Conservation (phyloP, 2,113 vertebrate species). For the Nettapus auritus region DNA sequence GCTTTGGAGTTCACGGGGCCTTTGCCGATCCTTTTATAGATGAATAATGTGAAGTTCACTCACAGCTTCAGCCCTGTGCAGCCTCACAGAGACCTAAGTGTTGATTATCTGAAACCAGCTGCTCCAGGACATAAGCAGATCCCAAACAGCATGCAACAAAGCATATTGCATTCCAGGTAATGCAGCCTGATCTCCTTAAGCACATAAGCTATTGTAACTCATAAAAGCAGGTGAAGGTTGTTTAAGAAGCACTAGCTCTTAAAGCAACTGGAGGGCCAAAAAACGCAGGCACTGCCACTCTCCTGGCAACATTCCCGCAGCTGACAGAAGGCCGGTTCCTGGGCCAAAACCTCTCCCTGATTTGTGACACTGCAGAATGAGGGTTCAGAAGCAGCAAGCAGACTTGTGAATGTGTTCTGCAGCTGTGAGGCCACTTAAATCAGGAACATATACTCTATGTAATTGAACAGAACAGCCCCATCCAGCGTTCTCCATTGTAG, state of each 20-base stretch:
- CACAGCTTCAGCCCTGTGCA: slow-evolving; percentile 11
- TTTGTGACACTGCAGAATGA: background rate
- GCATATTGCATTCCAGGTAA: slow-evolving; percentile 24
- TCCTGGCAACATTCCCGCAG: background rate
- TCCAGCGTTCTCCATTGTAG: background rate
- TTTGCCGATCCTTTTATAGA: slow-evolving; percentile 77
- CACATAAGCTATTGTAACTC: slow-evolving; percentile 18
- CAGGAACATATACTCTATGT: background rate
- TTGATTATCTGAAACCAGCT: slow-evolving; percentile 39
- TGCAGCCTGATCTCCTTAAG: slow-evolving; percentile 6
- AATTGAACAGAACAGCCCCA: background rate
- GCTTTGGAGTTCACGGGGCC: slow-evolving; percentile 60
- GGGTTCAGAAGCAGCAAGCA: background rate
- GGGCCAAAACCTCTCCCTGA: background rate
- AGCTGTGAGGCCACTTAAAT: background rate
- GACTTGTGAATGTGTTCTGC: background rate
- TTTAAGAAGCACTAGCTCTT: background rate
- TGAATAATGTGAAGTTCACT: slow-evolving; percentile 48
- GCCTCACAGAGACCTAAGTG: slow-evolving; percentile 17
- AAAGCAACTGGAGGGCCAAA: background rate
- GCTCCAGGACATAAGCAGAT: slow-evolving; percentile 17
- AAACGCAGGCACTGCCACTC: background rate
- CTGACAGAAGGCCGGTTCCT: background rate
- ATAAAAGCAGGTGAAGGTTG: slow-evolving; percentile 54
- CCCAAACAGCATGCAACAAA: background rate